Evolutionary conservation across 2,888 invertebrate species (phyloP), one percentile per base, ranked within the genome.

Genomic region (Dioctria rufipes): DNA sequence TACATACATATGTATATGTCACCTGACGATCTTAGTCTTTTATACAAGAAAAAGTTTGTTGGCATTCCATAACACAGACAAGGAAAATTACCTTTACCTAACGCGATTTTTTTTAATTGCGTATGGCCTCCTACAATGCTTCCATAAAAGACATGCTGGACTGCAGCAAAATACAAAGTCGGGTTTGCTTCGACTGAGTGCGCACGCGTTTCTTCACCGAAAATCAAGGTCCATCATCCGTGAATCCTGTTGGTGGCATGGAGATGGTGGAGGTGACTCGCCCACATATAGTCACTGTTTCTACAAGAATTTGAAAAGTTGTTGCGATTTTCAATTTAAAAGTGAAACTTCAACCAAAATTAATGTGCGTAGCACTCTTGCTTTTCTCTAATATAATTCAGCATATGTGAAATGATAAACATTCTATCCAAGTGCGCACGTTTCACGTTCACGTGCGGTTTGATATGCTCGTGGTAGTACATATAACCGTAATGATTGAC

Each of bases 191-290:
- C 73, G 60, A 58, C 25, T 60, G 58, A 73, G 42, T 73, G 73
- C 60, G 43, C 73, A 73, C 60, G n/a, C 40, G 66, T 73, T 73
- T 58, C 60, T 71, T 51, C 61, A 80, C 63, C 69, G 25, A 75
- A 80, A 75, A 54, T 51, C 40, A 49, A 54, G 46, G 61, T 60
- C 51, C 78, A 42, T 82, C 82, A 82, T 80, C 80, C 82, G 54
- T 82, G 67, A 82, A 82, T 82, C 82, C 82, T 82, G 82, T 8
- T 61, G 46, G 5, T 40, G 65, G 60, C n/a, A 13, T n/a, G 49
- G 25, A 6, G 8, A n/a, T 8, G 49, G 63, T 63, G 49, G 43
- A 58, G 60, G 60, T 58, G 75, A 11, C 40, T 54, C 66, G 65
- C 54, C 9, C 46, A 37, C 80, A 65, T 54, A 9, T 25, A 25